These are phyloP conservation scores for Xiphophorus birchmanni DNA, from an alignment of 2,797 vertebrate genomes.

Conservation along the genomic window DNA sequence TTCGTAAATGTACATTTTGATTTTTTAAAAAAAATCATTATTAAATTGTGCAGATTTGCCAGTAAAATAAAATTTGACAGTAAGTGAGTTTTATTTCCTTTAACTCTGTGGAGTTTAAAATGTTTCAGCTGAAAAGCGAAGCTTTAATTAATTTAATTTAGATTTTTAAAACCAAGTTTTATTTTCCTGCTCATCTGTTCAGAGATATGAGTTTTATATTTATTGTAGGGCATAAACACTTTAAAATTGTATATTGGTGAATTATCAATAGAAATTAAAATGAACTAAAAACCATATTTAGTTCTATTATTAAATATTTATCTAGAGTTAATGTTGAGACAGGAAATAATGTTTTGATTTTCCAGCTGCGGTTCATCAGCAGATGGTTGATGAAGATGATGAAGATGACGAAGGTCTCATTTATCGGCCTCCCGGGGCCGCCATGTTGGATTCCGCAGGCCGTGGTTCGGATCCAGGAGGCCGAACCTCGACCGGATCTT, in stretches of 20 bases:
- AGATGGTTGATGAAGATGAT: background rate
- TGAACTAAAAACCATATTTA: background rate
- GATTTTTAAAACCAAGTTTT: background rate
- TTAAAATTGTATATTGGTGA: background rate
- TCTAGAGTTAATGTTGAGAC: background rate
- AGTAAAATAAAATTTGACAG: background rate
- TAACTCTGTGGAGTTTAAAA: too few relatives aligned
- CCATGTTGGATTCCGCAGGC: background rate
- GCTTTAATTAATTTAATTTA: background rate
- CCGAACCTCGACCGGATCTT: background rate
- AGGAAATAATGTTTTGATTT: background rate
- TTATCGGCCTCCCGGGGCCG: background rate
- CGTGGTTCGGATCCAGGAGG: background rate
- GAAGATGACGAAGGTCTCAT: background rate
- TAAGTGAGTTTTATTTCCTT: background rate
- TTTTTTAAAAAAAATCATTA: background rate
- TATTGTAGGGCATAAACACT: background rate
- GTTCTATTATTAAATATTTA: background rate
- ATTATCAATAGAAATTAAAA: background rate
- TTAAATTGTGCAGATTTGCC: background rate
- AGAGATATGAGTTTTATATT: background rate
- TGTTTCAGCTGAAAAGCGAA: background rate
- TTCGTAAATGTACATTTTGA: background rate
- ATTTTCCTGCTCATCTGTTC: background rate
- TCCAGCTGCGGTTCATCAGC: background rate